Evolutionary conservation across 2,888 invertebrate species (phyloP).

Genomic region (Ophion slaviceki): DNA sequence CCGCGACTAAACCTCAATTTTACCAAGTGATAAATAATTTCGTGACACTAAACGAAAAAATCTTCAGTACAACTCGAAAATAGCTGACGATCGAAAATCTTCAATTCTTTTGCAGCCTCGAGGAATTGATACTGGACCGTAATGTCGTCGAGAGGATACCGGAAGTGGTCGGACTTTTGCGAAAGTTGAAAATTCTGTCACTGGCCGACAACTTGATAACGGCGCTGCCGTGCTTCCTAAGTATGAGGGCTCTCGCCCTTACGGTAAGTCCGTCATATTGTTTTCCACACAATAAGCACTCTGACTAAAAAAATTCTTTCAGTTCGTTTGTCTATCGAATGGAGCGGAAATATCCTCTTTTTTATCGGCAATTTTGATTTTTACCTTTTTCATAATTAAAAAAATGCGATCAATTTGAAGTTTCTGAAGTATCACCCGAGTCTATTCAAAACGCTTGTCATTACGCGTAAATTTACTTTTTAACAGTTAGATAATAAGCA

Average conservation of each 20-base stretch:
- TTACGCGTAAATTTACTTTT: too few relatives aligned
- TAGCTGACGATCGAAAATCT: not conserved
- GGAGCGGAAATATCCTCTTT: too few relatives aligned
- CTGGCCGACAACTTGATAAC: constrained; percentile 86
- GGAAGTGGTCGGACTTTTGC: constrained; percentile 86
- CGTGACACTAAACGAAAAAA: not conserved
- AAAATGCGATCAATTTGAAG: too few relatives aligned
- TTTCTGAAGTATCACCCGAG: too few relatives aligned
- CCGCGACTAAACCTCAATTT: not conserved
- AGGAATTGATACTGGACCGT: constrained; percentile 89
- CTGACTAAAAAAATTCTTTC: too few relatives aligned
- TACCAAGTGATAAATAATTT: constrained; percentile 7
- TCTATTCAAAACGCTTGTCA: too few relatives aligned
- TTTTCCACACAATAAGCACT: too few relatives aligned
- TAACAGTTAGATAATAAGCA: too few relatives aligned
- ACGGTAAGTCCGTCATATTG: constrained; percentile 82
- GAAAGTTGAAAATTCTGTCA: constrained; percentile 86
- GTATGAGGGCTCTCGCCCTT: constrained; percentile 86
- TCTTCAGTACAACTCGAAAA: not conserved
- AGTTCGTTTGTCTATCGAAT: too few relatives aligned
- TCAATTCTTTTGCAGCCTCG: constrained; percentile 85
- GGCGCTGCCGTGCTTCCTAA: constrained; percentile 84
- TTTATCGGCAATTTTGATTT: too few relatives aligned
- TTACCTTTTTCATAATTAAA: too few relatives aligned
- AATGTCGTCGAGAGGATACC: constrained; percentile 89